phyloP scores from a whole-genome alignment of 2,797 vertebrate species.

The Takifugu rubripes region DNA sequence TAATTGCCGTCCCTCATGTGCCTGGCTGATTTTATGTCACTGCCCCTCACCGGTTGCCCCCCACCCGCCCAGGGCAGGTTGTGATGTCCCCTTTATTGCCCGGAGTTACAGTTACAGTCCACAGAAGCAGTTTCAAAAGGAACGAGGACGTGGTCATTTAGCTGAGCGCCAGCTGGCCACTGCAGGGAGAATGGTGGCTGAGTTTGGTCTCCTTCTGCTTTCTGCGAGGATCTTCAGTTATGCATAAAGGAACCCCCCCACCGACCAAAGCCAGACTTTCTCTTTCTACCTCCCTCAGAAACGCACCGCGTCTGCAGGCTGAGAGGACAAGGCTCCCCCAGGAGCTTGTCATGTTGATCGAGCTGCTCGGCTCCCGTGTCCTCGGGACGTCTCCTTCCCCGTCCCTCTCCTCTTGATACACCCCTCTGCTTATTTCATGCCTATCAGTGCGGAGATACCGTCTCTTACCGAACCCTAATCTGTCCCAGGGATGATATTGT shows the following conservation, averaged over 20 bases:
- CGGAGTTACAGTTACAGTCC: too few relatives aligned
- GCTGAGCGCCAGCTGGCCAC: too few relatives aligned
- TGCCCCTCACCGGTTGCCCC: too few relatives aligned
- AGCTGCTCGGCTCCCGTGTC: conserved; percentile 32
- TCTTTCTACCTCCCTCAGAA: conserved; percentile 12
- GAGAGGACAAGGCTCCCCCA: conserved; percentile 29
- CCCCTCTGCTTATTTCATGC: conserved; percentile 53
- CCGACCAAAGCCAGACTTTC: conserved; percentile 23
- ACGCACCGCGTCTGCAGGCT: conserved; percentile 12
- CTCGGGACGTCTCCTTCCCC: conserved; percentile 25
- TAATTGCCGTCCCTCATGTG: too few relatives aligned
- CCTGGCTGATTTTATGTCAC: too few relatives aligned
- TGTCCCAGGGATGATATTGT: conserved; percentile 34
- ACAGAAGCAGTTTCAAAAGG: too few relatives aligned
- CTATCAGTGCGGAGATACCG: conserved; percentile 39
- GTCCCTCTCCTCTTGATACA: conserved; percentile 4
- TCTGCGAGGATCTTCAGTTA: conserved; percentile 3
- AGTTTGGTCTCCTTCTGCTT: not conserved
- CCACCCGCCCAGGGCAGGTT: too few relatives aligned
- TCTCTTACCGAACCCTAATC: conserved; percentile 43
- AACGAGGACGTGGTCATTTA: too few relatives aligned
- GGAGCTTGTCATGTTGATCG: conserved; percentile 39
- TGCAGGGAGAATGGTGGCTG: not conserved
- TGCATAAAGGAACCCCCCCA: conserved; percentile 40
- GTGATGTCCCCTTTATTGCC: too few relatives aligned